Evolutionary conservation across 2,797 vertebrate genomes (phyloP).

Genomic region (Hemibagrus guttatus): DNA sequence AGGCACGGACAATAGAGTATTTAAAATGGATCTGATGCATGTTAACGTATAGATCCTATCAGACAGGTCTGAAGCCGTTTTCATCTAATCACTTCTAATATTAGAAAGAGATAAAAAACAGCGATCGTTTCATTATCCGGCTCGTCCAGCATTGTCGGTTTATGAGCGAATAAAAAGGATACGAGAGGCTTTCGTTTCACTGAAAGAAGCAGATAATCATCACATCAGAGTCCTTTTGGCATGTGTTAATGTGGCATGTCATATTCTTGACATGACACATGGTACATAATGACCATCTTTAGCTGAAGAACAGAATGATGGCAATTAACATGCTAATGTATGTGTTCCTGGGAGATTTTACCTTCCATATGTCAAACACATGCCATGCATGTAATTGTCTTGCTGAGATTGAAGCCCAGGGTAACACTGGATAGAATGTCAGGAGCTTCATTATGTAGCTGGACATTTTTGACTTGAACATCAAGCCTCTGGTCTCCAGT

Average conservation of each 20-base stretch:
- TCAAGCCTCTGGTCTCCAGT: neutral
- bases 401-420: conserved; percentile 25
- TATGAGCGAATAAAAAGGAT: neutral
- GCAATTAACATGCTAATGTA: conserved; percentile 41
- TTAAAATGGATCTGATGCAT: conserved; percentile 35
- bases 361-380: conserved; percentile 17
- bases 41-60: conserved; percentile 31
- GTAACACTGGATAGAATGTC: conserved; percentile 30
- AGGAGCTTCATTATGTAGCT: neutral
- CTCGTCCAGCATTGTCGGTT: neutral
- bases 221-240: neutral
- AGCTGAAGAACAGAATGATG: conserved; percentile 8
- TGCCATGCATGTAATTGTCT: conserved; percentile 30
- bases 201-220: neutral
- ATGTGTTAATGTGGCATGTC: neutral
- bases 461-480: neutral
- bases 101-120: neutral
- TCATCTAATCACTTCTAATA: conserved; percentile 33
- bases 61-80: neutral
- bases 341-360: conserved; percentile 10
- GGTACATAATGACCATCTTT: neutral
- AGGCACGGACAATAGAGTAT: conserved; percentile 26
- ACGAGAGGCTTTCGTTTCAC: conserved; percentile 4
- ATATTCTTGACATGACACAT: conserved; percentile 4
- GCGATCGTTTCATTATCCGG: neutral